Percentiles rank a stretch among this genome's conserved stretches.
These are phyloP conservation scores for Acronicta aceris DNA, from an alignment of 2,888 invertebrate species.

Conservation along the genomic window DNA sequence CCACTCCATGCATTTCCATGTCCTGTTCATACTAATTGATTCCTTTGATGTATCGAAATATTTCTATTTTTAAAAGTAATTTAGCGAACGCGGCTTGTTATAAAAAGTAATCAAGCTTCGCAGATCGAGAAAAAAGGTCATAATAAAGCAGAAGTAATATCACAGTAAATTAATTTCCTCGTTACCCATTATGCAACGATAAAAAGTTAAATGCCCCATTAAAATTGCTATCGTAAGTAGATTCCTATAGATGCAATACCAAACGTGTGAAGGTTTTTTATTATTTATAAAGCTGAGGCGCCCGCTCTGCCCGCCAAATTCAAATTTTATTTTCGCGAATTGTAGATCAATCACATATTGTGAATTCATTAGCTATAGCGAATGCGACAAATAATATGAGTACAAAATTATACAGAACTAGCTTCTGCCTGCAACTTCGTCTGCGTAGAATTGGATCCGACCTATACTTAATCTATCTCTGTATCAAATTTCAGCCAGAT, in stretches of 20 bases:
- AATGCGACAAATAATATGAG: too few relatives aligned
- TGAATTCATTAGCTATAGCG: too few relatives aligned
- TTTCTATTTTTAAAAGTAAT: slow-evolving; percentile 45
- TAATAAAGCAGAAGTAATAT: slow-evolving; percentile 7
- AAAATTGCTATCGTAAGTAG: slow-evolving; percentile 1
- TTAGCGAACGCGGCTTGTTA: slow-evolving; percentile 17
- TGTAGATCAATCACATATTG: too few relatives aligned
- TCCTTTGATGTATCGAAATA: slow-evolving; percentile 54
- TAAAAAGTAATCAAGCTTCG: slow-evolving; percentile 15
- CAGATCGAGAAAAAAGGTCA: slow-evolving; percentile 37
- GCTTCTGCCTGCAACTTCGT: too few relatives aligned
- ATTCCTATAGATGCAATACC: background rate
- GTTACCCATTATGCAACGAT: slow-evolving; percentile 22
- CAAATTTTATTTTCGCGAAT: too few relatives aligned
- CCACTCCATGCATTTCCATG: slow-evolving; percentile 54
- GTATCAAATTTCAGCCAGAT: too few relatives aligned
- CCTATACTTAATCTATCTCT: too few relatives aligned
- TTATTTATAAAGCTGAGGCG: background rate
- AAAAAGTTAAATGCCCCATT: slow-evolving; percentile 5
- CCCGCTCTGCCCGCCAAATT: too few relatives aligned
- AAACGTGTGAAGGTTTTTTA: slow-evolving; percentile 1
- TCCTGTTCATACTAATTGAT: slow-evolving; percentile 57
- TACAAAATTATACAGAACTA: too few relatives aligned
- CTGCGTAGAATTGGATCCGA: too few relatives aligned
- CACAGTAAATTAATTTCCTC: slow-evolving; percentile 27